Conservation (phyloP, 2,888 invertebrate genomes). For the Periphyllus acericola region DNA sequence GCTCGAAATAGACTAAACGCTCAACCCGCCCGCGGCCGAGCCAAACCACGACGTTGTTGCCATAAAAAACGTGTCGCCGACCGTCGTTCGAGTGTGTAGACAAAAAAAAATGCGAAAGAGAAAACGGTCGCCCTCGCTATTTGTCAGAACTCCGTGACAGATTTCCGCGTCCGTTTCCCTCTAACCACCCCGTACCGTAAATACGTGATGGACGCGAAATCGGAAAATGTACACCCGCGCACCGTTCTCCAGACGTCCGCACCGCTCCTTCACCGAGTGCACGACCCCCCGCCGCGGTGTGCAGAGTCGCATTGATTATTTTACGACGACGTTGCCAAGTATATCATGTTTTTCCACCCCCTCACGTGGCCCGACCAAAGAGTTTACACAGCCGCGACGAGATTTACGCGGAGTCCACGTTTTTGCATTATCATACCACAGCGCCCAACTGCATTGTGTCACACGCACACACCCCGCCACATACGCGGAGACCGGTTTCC, state of each 20-base stretch:
- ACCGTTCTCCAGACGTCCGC: background rate
- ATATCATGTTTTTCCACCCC: background rate
- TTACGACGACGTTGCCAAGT: slow-evolving; percentile 51
- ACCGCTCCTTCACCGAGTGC: background rate
- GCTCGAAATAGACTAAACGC: slow-evolving; percentile 51
- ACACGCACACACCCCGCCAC: background rate
- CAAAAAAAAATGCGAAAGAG: background rate
- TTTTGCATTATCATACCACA: background rate
- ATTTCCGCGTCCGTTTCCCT: background rate
- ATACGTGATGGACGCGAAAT: background rate
- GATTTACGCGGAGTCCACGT: background rate
- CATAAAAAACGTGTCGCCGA: slow-evolving; percentile 5
- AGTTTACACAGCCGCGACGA: background rate
- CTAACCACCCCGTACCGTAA: background rate
- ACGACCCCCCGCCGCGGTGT: background rate
- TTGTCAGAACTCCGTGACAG: background rate
- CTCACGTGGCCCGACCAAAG: background rate
- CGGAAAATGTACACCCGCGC: background rate
- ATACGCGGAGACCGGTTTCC: background rate
- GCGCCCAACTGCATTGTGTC: background rate
- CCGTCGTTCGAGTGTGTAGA: background rate
- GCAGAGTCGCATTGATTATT: slow-evolving; percentile 48
- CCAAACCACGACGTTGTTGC: slow-evolving; percentile 1
- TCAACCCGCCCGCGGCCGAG: background rate
- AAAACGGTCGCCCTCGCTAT: background rate